Conservation (phyloP, 2,113 vertebrate species). For the Prinia subflava region DNA sequence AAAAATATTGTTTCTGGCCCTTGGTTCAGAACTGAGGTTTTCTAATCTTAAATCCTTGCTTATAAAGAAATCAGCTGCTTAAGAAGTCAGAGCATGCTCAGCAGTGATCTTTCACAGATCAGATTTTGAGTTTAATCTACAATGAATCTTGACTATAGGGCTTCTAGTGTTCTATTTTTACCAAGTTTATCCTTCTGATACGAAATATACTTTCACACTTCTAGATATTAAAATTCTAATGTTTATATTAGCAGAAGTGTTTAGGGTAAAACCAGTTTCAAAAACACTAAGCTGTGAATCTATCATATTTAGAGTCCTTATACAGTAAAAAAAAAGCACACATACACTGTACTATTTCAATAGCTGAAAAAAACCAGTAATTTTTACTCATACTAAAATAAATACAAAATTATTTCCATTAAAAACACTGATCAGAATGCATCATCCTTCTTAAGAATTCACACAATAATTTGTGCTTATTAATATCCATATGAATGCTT, state of each 20-base stretch:
- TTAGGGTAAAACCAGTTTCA: constrained; percentile 51
- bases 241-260: constrained; percentile 49
- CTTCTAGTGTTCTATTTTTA: constrained; percentile 22
- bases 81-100: constrained; percentile 27
- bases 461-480: neutral
- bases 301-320: neutral
- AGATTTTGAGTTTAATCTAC: constrained; percentile 48
- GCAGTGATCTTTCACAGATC: neutral
- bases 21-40: neutral
- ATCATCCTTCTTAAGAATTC: neutral
- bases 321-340: neutral
- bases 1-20: neutral
- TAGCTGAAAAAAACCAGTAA: neutral
- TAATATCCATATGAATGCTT: neutral
- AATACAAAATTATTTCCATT: neutral
- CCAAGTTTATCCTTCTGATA: constrained; percentile 41
- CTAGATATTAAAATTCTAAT: constrained; percentile 23
- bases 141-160: constrained; percentile 37
- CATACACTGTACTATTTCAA: neutral
- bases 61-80: constrained; percentile 23
- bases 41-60: constrained; percentile 1
- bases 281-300: constrained; percentile 3
- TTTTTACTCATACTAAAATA: neutral
- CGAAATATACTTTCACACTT: constrained; percentile 53
- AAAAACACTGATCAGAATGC: neutral